A percentile compares a stretch with the other conserved stretches of the same genome.
phyloP scores from a whole-genome alignment of 2,888 invertebrate species.

The Amphimallon solstitiale region DNA sequence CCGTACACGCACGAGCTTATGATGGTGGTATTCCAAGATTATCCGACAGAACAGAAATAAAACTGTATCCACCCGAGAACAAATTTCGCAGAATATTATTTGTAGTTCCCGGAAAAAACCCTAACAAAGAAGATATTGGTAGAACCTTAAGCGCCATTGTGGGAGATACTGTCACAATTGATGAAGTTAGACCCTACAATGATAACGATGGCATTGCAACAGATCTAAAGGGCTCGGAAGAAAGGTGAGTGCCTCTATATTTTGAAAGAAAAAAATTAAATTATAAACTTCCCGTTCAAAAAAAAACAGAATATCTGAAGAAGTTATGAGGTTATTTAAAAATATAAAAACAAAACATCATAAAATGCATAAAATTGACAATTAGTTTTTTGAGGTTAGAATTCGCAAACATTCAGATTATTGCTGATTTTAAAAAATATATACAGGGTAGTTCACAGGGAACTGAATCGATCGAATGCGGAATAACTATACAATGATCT shows the following conservation, averaged over 20 bases:
- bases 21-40: conserved; percentile 86
- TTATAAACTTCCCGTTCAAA: no score
- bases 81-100: conserved; percentile 81
- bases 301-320: no score
- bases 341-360: no score
- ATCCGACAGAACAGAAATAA: conserved; percentile 77
- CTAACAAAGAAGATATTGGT: conserved; percentile 78
- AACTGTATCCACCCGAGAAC: conserved; percentile 81
- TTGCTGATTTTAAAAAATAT: no score
- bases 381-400: no score
- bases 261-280: no score
- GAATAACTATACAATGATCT: no score
- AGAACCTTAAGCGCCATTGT: conserved; percentile 81
- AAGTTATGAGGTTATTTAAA: no score
- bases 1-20: conserved; percentile 81
- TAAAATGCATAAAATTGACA: no score
- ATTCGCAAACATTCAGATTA: no score
- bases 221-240: conserved; percentile 59
- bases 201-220: conserved; percentile 67
- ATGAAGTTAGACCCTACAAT: conserved; percentile 77
- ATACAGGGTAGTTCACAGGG: no score
- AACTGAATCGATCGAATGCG: no score
- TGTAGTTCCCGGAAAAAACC: conserved; percentile 80
- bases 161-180: conserved; percentile 81
- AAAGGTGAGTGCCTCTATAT: conserved; percentile 38